Conservation (phyloP, 2,797 vertebrate genomes). For the Danio aesculapii region DNA sequence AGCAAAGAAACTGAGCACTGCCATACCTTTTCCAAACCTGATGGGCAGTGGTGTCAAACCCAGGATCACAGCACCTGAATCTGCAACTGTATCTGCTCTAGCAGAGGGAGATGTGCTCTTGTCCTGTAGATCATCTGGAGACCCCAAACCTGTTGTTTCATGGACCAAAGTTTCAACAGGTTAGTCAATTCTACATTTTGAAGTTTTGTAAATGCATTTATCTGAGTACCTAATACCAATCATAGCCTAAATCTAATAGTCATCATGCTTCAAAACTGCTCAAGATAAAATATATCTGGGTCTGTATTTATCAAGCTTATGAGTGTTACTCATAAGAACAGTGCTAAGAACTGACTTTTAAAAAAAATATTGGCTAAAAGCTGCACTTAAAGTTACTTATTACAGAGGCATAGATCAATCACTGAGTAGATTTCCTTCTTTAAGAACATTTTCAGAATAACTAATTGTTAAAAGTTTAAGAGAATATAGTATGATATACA, state of each 20-base stretch:
- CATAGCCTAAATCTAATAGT: background rate
- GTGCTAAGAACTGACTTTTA: no score
- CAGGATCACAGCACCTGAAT: constrained; percentile 72
- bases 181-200: constrained; percentile 47
- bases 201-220: background rate
- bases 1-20: constrained; percentile 67
- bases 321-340: no score
- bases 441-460: no score
- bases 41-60: constrained; percentile 72
- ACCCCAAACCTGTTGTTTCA: constrained; percentile 74
- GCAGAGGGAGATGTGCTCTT: constrained; percentile 78
- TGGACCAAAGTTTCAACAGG: constrained; percentile 86
- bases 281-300: background rate
- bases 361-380: no score
- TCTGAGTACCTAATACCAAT: background rate
- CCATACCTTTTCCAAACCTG: constrained; percentile 72
- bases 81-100: constrained; percentile 74
- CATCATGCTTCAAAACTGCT: background rate
- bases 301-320: no score
- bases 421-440: no score
- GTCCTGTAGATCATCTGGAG: constrained; percentile 77
- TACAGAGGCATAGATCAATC: no score
- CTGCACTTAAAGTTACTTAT: no score
- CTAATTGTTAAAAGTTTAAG: no score
- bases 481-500: no score